Percentiles rank a stretch among this genome's conserved stretches.
These are phyloP conservation scores for Sialia sialis DNA, from an alignment of 2,113 vertebrate species.

Conservation along the genomic window DNA sequence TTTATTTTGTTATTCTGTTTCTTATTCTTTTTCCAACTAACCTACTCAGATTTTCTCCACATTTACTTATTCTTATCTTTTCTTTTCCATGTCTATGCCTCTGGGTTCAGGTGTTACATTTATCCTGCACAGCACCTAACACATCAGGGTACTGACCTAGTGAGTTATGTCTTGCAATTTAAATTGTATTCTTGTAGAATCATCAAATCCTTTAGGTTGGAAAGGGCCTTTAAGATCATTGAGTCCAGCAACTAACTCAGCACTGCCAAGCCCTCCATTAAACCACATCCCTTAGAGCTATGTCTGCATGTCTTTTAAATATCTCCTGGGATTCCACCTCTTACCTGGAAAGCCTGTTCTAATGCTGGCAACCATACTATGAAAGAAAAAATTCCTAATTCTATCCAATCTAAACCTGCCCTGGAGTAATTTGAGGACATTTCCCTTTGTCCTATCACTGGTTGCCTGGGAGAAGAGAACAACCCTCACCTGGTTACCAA, in stretches of 20 bases:
- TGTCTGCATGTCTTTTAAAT: neutral
- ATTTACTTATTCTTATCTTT: neutral
- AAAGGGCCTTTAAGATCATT: neutral
- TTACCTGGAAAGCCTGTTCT: neutral
- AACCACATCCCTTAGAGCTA: neutral
- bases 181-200: neutral
- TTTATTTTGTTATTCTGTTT: neutral
- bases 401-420: neutral
- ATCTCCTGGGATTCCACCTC: neutral
- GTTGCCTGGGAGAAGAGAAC: neutral
- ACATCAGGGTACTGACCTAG: neutral
- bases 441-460: neutral
- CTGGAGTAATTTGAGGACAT: neutral
- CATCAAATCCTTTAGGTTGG: neutral
- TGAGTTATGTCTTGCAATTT: neutral
- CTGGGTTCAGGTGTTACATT: neutral
- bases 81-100: neutral
- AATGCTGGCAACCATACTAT: neutral
- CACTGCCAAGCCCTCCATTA: neutral
- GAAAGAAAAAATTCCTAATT: neutral
- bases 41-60: neutral
- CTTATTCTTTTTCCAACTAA: neutral
- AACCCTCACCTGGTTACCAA: rapidly evolving
- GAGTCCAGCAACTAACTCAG: neutral
- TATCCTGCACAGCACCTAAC: neutral